phyloP scores from a whole-genome alignment of 2,888 invertebrate species.

The Pelosia muscerda region DNA sequence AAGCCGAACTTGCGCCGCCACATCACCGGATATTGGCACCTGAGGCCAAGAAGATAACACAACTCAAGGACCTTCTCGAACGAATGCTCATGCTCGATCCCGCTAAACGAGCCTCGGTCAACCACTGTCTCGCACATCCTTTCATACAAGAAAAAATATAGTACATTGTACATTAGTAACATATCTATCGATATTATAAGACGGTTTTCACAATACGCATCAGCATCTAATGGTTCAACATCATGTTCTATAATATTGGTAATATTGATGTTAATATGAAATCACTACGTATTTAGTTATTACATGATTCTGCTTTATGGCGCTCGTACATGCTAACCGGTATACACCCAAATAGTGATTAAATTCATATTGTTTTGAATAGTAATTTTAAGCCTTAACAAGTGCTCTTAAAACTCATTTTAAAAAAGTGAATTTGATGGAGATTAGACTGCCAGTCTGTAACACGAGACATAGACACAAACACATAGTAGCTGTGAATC shows the following conservation, averaged over 20 bases:
- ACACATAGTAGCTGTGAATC: neutral
- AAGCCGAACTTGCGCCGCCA: conserved; percentile 93
- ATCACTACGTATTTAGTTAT: neutral
- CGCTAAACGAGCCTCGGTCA: conserved; percentile 96
- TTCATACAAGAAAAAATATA: conserved; percentile 98
- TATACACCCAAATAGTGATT: neutral
- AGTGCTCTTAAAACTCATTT: neutral
- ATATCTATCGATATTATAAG: neutral
- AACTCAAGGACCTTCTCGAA: conserved; percentile 96
- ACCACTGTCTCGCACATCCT: conserved; percentile 97
- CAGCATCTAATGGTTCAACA: neutral
- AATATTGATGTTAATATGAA: neutral
- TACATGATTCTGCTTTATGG: conserved; percentile 4
- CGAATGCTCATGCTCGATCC: conserved; percentile 97
- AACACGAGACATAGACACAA: neutral
- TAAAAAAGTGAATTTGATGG: neutral
- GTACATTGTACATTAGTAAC: conserved; percentile 12
- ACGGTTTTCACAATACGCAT: neutral
- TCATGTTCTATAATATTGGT: neutral
- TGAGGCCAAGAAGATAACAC: conserved; percentile 96
- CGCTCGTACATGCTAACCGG: conserved; percentile 1
- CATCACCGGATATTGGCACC: conserved; percentile 95
- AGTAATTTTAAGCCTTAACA: neutral
- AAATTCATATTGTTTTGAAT: neutral
- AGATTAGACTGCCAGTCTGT: neutral